Evolutionary conservation across 2,888 invertebrate genomes (phyloP).

Genomic region (Hymenopus coronatus): DNA sequence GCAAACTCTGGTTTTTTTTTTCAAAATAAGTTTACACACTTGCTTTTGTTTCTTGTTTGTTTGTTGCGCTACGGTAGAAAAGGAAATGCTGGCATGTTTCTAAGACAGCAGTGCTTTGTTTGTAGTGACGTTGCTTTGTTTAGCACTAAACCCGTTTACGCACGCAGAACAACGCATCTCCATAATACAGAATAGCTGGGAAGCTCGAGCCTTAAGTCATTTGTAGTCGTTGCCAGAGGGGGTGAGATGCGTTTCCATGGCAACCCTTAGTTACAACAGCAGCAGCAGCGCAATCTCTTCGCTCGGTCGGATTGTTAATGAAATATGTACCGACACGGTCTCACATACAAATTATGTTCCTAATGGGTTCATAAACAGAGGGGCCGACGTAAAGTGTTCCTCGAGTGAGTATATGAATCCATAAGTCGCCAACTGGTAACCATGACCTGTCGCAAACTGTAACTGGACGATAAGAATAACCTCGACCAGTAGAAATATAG

Average conservation of each 20-base stretch:
- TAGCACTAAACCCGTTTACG: background rate
- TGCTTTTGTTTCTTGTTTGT: background rate
- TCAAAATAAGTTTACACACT: no score
- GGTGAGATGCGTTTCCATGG: background rate
- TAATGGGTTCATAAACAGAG: background rate
- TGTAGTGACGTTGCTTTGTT: background rate
- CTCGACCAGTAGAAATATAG: no score
- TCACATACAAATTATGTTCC: background rate
- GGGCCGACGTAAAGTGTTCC: background rate
- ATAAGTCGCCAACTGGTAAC: background rate
- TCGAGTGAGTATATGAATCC: background rate
- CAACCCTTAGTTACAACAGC: background rate
- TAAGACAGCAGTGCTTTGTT: background rate
- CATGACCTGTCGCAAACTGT: background rate
- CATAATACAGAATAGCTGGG: background rate
- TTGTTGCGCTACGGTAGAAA: background rate
- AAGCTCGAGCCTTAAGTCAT: background rate
- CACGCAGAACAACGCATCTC: background rate
- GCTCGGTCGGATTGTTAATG: background rate
- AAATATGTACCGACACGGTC: background rate
- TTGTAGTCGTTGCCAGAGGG: background rate
- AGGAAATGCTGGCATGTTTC: background rate
- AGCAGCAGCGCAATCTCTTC: background rate
- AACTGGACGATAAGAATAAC: no score
- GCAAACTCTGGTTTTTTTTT: background rate